phyloP scores from a whole-genome alignment of 1,140 invertebrate species.

The Prorops nasuta region DNA sequence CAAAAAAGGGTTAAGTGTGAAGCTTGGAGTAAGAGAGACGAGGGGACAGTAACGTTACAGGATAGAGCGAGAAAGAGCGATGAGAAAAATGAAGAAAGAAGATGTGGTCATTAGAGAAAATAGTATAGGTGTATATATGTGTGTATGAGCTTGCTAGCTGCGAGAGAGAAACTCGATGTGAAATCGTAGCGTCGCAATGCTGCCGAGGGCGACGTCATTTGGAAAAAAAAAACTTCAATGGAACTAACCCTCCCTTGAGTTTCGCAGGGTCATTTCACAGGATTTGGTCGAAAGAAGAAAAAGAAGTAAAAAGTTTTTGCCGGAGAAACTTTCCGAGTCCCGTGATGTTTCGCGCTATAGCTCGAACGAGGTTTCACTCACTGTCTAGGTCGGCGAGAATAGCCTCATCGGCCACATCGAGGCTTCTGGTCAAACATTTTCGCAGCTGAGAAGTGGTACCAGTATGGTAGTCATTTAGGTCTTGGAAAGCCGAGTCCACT shows the following conservation, averaged over 20 bases:
- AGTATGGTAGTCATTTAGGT: conserved; percentile 61
- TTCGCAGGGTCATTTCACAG: too few relatives aligned
- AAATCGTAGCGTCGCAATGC: too few relatives aligned
- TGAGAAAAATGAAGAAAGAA: too few relatives aligned
- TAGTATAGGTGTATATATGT: too few relatives aligned
- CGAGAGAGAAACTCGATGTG: too few relatives aligned
- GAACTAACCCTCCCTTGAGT: too few relatives aligned
- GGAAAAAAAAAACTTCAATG: too few relatives aligned
- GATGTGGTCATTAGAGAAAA: too few relatives aligned
- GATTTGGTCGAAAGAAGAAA: neutral
- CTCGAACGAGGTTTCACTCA: conserved; percentile 42
- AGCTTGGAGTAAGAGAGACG: neutral
- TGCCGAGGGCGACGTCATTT: too few relatives aligned
- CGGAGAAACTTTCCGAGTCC: conserved; percentile 4
- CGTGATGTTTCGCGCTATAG: neutral
- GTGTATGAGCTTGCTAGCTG: too few relatives aligned
- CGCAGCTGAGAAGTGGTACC: conserved; percentile 62
- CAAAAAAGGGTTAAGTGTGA: neutral
- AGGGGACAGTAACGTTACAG: too few relatives aligned
- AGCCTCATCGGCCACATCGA: conserved; percentile 61
- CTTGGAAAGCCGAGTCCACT: conserved; percentile 59
- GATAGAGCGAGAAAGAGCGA: too few relatives aligned
- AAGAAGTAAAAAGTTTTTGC: conserved; percentile 10
- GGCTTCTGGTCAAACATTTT: conserved; percentile 60
- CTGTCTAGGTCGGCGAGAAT: conserved; percentile 64